Evolutionary conservation across 2,113 vertebrate species (phyloP), one percentile per base, ranked within the genome.

Genomic region (Chaetops frenatus): DNA sequence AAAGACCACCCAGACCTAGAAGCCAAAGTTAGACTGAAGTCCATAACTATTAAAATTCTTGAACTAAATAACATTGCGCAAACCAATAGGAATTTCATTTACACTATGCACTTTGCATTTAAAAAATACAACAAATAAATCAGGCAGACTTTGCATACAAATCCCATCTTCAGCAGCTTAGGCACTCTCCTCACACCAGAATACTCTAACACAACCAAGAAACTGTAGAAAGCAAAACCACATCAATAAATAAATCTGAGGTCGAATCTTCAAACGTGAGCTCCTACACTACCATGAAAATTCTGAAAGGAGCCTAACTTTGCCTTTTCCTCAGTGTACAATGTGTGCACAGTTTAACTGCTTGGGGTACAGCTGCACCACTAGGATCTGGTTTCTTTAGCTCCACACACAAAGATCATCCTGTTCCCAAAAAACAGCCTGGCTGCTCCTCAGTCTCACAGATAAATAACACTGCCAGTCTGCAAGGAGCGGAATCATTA

Each of bases 381-480:
- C 33, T 27, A 44, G 29, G 82, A 67, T 74, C 79, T 86, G 27
- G 60, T 94, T 94, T 96, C 97, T 96, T 95, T 88, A 92, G 95
- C 94, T 88, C 88, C 84, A 25, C 1, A 25, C 66, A 98, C 97
- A 98, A 98, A 98, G 98, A 92, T 96, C 73, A 94, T 91, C 95
- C 98, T 98, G 97, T 98, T 95, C n/a, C 24, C n/a, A 29, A 70
- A 86, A 94, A 65, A 56, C 2, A 83, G 92, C 56, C 58, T 85
- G 0, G 0, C 12, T 48, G 77, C 94, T 91, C 62, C 92, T 89
- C 62, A 31, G 74, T 60, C 76, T 85, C 69, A 62, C 51, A 96
- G 97, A 98, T 96, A 97, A 96, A 97, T 96, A 97, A 95, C 69
- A 76, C 86, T 89, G 94, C 79, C 31, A 5, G 81, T 42, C 85